Conservation (phyloP, 2,113 vertebrate genomes). For the Corydoras maculifer region DNA sequence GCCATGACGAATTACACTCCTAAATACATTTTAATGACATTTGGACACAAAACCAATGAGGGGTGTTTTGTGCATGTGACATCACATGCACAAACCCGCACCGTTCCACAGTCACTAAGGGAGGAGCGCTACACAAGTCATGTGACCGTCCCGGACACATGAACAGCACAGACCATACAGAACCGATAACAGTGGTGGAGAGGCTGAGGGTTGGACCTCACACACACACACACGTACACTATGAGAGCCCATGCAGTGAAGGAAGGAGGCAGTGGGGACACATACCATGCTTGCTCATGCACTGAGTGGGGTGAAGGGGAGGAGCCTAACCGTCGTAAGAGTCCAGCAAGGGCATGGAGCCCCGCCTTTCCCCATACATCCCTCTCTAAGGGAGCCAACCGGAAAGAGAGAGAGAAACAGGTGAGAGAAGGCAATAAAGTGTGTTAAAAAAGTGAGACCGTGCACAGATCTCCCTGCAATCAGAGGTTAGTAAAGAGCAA, state of each 20-base stretch:
- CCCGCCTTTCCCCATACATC: conserved; percentile 66
- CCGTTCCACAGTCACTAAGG: conserved; percentile 34
- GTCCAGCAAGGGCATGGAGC: conserved; percentile 68
- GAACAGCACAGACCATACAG: conserved; percentile 16
- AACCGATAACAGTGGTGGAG: not conserved
- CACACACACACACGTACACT: conserved; percentile 28
- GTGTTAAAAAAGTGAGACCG: not conserved
- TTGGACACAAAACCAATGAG: conserved; percentile 16
- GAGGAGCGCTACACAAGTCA: conserved; percentile 12
- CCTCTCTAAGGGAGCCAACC: no score
- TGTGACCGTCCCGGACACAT: conserved; percentile 37
- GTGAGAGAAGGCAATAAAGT: no score
- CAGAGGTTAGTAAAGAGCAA: no score
- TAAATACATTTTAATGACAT: not conserved
- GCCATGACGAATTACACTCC: not conserved
- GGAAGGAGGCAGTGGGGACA: conserved; percentile 52
- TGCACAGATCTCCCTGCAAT: no score
- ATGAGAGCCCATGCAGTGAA: conserved; percentile 52
- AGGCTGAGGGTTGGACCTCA: conserved; percentile 24
- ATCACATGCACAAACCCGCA: conserved; percentile 33
- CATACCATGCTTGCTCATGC: conserved; percentile 75
- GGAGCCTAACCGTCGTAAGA: conserved; percentile 73
- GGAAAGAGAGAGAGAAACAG: no score
- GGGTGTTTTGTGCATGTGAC: conserved; percentile 20
- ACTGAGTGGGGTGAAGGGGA: conserved; percentile 59